Evolutionary conservation across 2,113 vertebrate species (phyloP).

Genomic region (Notiomystis cincta): DNA sequence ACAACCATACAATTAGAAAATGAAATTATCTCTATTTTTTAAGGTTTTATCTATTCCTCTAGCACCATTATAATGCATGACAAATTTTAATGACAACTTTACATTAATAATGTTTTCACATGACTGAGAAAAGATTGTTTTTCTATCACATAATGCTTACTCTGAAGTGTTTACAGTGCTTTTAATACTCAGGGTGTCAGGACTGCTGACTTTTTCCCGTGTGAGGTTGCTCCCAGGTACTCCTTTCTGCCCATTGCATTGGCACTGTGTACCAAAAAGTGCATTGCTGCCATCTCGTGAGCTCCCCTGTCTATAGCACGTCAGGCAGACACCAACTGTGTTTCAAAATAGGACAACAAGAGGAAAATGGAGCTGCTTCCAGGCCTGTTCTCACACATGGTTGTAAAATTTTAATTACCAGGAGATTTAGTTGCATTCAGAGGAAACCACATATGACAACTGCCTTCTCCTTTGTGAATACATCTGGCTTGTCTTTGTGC

Average conservation of each 20-base stretch:
- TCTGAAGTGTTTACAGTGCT: not conserved
- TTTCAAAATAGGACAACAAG: rapidly evolving
- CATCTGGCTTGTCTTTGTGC: not conserved
- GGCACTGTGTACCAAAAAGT: not conserved
- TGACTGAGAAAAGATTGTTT: not conserved
- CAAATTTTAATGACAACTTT: not conserved
- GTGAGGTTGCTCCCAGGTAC: rapidly evolving
- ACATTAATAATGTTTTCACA: not conserved
- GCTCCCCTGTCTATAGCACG: not conserved
- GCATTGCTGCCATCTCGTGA: conserved; percentile 69
- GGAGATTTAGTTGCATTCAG: not conserved
- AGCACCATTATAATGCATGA: rapidly evolving
- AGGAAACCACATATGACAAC: not conserved
- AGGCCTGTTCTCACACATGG: not conserved
- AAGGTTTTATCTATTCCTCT: not conserved
- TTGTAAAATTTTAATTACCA: not conserved
- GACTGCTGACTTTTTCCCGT: not conserved
- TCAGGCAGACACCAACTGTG: too few species aligned
- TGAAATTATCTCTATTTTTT: not conserved
- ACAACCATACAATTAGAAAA: not conserved
- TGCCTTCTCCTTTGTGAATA: not conserved
- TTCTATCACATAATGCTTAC: not conserved
- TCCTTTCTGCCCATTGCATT: not conserved
- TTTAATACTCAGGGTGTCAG: not conserved
- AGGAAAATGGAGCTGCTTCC: rapidly evolving